Percentiles rank a stretch among this genome's conserved stretches.
These are phyloP conservation scores for Edolisoma coerulescens DNA, from an alignment of 2,113 vertebrate genomes.

Conservation along the genomic window DNA sequence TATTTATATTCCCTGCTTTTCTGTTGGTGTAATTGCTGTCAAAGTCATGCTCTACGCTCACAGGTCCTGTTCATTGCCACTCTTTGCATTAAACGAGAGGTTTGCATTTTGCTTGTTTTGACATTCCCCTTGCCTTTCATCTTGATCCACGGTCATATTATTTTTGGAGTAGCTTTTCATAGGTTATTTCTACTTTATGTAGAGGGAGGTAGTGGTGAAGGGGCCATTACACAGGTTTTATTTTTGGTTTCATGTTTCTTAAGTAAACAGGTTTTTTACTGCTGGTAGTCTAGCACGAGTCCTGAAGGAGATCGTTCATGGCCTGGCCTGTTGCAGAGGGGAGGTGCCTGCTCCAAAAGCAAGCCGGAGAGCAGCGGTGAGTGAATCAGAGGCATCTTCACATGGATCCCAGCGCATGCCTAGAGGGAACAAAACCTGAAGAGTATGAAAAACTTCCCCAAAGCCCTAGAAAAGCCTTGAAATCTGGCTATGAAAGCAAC, in stretches of 20 bases:
- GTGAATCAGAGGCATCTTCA: not conserved
- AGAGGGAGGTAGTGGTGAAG: not conserved
- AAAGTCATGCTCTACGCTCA: not conserved
- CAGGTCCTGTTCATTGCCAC: not conserved
- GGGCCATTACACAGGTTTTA: not conserved
- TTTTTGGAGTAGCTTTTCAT: not conserved
- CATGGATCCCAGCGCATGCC: not conserved
- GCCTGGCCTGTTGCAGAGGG: not conserved
- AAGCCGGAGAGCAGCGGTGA: not conserved
- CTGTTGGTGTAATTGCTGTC: not conserved
- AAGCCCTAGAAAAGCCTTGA: not conserved
- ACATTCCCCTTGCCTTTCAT: not conserved
- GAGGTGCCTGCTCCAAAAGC: not conserved
- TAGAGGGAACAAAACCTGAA: not conserved
- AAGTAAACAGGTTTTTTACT: not conserved
- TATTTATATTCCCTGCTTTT: not conserved
- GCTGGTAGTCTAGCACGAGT: not conserved
- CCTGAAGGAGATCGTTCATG: not conserved
- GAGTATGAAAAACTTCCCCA: not conserved
- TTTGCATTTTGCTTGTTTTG: conserved; percentile 5
- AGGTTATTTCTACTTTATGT: not conserved
- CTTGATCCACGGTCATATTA: not conserved
- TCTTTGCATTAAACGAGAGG: not conserved
- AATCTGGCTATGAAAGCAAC: not conserved
- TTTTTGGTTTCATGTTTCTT: conserved; percentile 16